Evolutionary conservation across 35 echinoderm and acorn worm genomes (phyloP).

Genomic region (Hemicentrotus pulcherrimus): DNA sequence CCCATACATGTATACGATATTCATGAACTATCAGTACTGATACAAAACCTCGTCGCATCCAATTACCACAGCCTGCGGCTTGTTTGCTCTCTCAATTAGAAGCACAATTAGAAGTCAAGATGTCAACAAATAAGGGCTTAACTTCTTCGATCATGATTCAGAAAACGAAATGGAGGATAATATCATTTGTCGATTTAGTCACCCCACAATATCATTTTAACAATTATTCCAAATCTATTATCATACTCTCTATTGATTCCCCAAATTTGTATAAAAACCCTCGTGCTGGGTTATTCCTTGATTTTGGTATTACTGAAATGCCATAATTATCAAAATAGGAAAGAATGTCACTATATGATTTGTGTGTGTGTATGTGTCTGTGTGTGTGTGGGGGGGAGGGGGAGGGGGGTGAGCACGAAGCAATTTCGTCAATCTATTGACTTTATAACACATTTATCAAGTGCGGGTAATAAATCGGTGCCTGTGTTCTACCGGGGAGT

Average conservation of each 20-base stretch:
- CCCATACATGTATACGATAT: background rate
- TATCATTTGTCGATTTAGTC: background rate
- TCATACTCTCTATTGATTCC: background rate
- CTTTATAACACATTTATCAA: background rate
- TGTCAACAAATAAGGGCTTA: background rate
- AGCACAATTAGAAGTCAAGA: background rate
- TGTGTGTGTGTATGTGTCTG: too few species aligned
- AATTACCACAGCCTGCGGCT: background rate
- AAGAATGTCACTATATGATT: background rate
- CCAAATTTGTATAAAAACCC: background rate
- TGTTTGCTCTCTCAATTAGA: background rate
- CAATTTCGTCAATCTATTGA: background rate
- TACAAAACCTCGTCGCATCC: background rate
- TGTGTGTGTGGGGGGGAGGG: too few species aligned
- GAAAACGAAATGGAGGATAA: background rate
- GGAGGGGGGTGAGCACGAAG: background rate
- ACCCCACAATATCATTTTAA: background rate
- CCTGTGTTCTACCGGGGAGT: background rate
- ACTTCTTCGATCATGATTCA: background rate
- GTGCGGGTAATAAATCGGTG: background rate
- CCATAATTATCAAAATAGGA: background rate
- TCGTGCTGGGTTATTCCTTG: background rate
- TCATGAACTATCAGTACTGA: background rate
- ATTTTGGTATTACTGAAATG: background rate
- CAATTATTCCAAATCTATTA: background rate